These are phyloP conservation scores for Paraplagusia blochii DNA, from an alignment of 2,113 vertebrate species.

Conservation along the genomic window DNA sequence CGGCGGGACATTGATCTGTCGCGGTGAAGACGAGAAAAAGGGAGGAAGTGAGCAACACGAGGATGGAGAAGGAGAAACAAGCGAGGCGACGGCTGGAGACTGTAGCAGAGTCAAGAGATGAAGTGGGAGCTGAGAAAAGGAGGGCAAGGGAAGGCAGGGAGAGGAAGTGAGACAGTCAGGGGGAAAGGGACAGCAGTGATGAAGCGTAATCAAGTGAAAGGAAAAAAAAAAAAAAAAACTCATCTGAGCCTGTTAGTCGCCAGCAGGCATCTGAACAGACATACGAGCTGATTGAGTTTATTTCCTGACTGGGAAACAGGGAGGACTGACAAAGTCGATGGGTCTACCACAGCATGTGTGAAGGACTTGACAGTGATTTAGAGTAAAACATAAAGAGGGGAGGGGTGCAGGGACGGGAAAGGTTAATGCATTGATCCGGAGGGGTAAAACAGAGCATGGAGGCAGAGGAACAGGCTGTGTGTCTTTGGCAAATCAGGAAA, in stretches of 20 bases:
- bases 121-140: background rate
- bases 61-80: background rate
- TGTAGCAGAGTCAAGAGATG: constrained; percentile 9
- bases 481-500: constrained; percentile 36
- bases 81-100: background rate
- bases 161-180: background rate
- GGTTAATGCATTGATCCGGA: constrained; percentile 70
- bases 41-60: constrained; percentile 12
- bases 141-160: constrained; percentile 9
- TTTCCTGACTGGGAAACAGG: constrained; percentile 18
- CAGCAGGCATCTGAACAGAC: constrained; percentile 54
- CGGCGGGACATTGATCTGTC: constrained; percentile 49
- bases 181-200: constrained; percentile 7
- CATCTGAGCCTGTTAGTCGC: constrained; percentile 36
- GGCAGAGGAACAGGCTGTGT: constrained; percentile 24
- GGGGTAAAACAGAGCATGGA: constrained; percentile 46
- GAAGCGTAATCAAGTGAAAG: constrained; percentile 1
- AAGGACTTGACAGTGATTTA: constrained; percentile 61
- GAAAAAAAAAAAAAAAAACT: background rate
- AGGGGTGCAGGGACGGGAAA: constrained; percentile 52
- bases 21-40: constrained; percentile 19
- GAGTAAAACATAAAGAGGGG: constrained; percentile 44
- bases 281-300: constrained; percentile 53
- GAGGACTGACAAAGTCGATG: constrained; percentile 45
- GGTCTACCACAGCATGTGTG: constrained; percentile 26